These are phyloP conservation scores for Papilio demoleus DNA, from an alignment of 2,888 invertebrate genomes.

Conservation along the genomic window DNA sequence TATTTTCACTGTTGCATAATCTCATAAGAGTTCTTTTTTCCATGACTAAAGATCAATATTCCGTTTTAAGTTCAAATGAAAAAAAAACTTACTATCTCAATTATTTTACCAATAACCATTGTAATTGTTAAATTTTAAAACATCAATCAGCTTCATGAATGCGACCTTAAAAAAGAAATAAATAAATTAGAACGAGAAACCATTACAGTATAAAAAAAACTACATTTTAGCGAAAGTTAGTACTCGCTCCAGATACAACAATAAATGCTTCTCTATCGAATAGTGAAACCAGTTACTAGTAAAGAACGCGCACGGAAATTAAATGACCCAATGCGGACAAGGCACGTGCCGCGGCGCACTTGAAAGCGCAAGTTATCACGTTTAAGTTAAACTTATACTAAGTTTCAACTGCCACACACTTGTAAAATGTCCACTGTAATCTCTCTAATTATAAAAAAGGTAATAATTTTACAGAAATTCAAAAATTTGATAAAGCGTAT, in stretches of 20 bases:
- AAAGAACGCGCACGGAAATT: constrained; percentile 62
- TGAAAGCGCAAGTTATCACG: constrained; percentile 43
- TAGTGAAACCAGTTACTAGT: constrained; percentile 69
- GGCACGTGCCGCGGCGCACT: constrained; percentile 47
- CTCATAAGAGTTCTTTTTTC: not conserved
- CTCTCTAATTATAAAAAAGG: not conserved
- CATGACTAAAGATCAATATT: not conserved
- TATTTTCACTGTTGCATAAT: not conserved
- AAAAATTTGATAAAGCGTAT: not conserved
- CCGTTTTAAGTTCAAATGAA: not conserved
- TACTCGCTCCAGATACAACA: constrained; percentile 66
- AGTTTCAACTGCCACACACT: not conserved
- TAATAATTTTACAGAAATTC: not conserved
- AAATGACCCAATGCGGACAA: constrained; percentile 46
- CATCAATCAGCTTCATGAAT: constrained; percentile 13
- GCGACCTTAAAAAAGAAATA: constrained; percentile 35
- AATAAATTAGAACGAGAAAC: constrained; percentile 43
- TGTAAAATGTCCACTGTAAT: not conserved
- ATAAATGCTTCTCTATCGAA: constrained; percentile 65
- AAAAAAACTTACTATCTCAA: not conserved
- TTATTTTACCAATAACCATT: not conserved
- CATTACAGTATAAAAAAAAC: constrained; percentile 49
- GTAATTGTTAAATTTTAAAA: not conserved
- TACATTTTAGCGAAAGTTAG: constrained; percentile 63
- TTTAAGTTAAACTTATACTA: constrained; percentile 28